Evolutionary conservation across 2,113 vertebrate genomes (phyloP), one percentile per base, ranked within the genome.

Genomic region (Malurus melanocephalus): DNA sequence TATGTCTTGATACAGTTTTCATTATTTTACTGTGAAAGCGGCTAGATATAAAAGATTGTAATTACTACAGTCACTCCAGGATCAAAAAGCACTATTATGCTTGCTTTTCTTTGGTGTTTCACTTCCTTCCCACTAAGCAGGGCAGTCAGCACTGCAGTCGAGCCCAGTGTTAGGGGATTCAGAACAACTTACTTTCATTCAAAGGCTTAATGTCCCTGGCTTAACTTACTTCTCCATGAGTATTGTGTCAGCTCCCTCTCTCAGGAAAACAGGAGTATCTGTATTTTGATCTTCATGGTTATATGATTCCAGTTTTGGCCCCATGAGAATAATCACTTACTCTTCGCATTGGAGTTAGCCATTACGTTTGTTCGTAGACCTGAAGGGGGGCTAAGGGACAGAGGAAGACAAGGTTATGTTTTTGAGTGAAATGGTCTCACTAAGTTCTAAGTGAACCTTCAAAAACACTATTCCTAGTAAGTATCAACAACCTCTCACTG

Each of bases 71-170:
- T 84, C 83, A 87, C 55, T 76, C 59, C 28, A 60, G 74, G 78
- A 91, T 93, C 60, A 88, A 88, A 94, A 94, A 85, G 67, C 68
- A 73, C 71, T 40, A 32, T 46, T 79, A 15, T 59, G 35, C 66
- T 83, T 93, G 74, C 55, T 94, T 94, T 88, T 30, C 88, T 88
- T 90, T 88, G 87, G 77, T 92, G 80, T 94, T 90, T 87, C 60
- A 27, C 62, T 93, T 90, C 88, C 74, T 92, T 83, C 81, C 55
- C 52, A n/a, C 40, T 4, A 7, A 84, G 69, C 69, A 55, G 72
- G 59, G 26, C 45, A 43, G 71, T 72, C 17, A 0, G 77, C 38
- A 13, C 27, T 62, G 59, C 3, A 4, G 24, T 68, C 0, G 1
- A 91, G 55, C 28, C 16, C 40, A 17, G 43, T 10, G 40, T 43